Percentiles rank a stretch among this genome's conserved stretches.
phyloP scores from a whole-genome alignment of 30 jellyfish, hydroid and myxozoan genomes.

The Nemopilema nomurai region DNA sequence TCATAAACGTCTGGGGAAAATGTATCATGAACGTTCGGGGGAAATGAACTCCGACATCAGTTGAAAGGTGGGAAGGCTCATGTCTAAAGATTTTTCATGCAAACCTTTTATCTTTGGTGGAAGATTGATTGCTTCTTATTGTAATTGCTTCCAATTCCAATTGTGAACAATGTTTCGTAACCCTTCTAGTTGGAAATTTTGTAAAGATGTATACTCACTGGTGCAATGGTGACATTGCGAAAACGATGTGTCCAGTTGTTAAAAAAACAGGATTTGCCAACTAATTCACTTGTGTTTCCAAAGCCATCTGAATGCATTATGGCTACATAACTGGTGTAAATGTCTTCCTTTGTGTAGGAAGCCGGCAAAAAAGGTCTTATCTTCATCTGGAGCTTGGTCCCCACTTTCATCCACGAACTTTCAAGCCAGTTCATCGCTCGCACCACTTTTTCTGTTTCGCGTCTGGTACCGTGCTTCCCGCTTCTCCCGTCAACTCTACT shows the following conservation, averaged over 20 bases:
- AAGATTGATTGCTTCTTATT: neutral
- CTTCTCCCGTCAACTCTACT: neutral
- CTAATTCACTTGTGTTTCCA: neutral
- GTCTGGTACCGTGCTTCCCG: neutral
- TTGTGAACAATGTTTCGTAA: no score
- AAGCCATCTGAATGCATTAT: neutral
- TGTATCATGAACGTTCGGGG: neutral
- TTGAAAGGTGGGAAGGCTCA: neutral
- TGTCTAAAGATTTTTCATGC: neutral
- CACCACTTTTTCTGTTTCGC: constrained; percentile 11
- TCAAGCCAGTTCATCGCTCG: constrained; percentile 18
- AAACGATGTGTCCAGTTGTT: neutral
- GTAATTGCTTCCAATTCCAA: no score
- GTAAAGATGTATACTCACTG: no score
- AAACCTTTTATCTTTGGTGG: neutral
- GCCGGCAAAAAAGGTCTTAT: neutral
- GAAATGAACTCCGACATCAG: neutral
- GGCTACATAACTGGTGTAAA: neutral
- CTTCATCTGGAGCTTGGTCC: neutral
- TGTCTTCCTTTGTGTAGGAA: neutral
- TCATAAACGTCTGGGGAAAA: neutral
- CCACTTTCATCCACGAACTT: neutral
- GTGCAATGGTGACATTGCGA: no score
- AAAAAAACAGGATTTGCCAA: neutral
- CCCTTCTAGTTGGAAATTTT: no score